phyloP scores from a whole-genome alignment of 2,113 vertebrate species.

The Silurus meridionalis region DNA sequence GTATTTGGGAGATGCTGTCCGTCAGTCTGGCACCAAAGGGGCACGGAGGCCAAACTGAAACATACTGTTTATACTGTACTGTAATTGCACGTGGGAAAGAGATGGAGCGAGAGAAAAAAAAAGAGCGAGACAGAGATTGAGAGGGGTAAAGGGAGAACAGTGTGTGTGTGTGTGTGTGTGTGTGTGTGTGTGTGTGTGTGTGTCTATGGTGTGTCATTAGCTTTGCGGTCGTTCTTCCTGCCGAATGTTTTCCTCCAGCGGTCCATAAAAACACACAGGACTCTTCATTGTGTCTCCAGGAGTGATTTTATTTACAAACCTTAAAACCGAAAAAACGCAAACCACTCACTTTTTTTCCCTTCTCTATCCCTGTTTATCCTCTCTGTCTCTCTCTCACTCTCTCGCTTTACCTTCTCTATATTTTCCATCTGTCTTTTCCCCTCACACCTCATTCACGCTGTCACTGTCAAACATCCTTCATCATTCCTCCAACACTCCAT shows the following conservation, averaged over 20 bases:
- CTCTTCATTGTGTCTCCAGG: conserved; percentile 55
- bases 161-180: no score
- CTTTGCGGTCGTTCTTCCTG: conserved; percentile 52
- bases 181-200: conserved; percentile 10
- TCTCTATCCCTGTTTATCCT: conserved; percentile 9
- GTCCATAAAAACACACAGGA: conserved; percentile 55
- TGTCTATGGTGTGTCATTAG: conserved; percentile 56
- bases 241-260: conserved; percentile 56
- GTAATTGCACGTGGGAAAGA: conserved; percentile 55
- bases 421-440: conserved; percentile 10
- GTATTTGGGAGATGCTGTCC: conserved; percentile 50
- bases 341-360: conserved; percentile 22
- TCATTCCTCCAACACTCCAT: conserved; percentile 30
- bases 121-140: conserved; percentile 27
- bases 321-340: conserved; percentile 48
- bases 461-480: conserved; percentile 39
- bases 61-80: conserved; percentile 57
- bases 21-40: conserved; percentile 57
- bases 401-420: background rate
- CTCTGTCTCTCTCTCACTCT: background rate
- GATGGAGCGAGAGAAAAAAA: conserved; percentile 18
- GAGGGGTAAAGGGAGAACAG: background rate
- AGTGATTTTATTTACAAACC: conserved; percentile 60
- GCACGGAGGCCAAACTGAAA: conserved; percentile 46
- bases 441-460: background rate